Percentiles rank a stretch among this genome's conserved stretches.
Evolutionary conservation across 2,888 invertebrate species (phyloP).

Genomic region (Oscheius myriophilus): DNA sequence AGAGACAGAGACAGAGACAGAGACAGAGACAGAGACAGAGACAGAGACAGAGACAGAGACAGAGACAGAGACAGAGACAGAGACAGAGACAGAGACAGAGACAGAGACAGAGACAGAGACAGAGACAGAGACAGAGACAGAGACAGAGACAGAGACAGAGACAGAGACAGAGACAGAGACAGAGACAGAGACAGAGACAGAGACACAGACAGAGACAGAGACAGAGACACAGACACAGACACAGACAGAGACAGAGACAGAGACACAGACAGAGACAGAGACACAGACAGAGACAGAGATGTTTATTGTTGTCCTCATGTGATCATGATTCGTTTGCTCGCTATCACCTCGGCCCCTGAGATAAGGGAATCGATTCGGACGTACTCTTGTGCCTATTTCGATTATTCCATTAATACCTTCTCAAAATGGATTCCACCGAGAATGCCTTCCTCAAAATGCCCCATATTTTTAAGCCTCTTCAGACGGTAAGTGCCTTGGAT

Average conservation of each 20-base stretch:
- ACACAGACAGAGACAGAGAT: constrained; percentile 11
- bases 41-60: constrained; percentile 13
- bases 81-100: constrained; percentile 12
- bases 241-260: constrained; percentile 15
- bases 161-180: constrained; percentile 13
- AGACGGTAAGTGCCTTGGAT: constrained; percentile 52
- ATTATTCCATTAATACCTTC: no score
- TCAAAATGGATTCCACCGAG: constrained; percentile 9
- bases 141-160: constrained; percentile 16
- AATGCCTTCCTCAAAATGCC: constrained; percentile 60
- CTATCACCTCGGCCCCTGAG: no score
- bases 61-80: constrained; percentile 13
- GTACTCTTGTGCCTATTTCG: no score
- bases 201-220: constrained; percentile 11
- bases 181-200: constrained; percentile 13
- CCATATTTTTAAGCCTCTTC: constrained; percentile 68
- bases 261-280: constrained; percentile 16
- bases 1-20: constrained; percentile 13
- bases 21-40: constrained; percentile 16
- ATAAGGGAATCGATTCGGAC: no score
- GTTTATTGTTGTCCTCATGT: no score
- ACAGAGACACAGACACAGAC: constrained; percentile 5
- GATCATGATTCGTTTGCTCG: no score
- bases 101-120: constrained; percentile 10
- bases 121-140: constrained; percentile 13